A percentile compares a stretch with the other conserved stretches of the same genome.
Evolutionary conservation across 1,140 invertebrate species (phyloP).

Genomic region (Drosophila quadrilineata): DNA sequence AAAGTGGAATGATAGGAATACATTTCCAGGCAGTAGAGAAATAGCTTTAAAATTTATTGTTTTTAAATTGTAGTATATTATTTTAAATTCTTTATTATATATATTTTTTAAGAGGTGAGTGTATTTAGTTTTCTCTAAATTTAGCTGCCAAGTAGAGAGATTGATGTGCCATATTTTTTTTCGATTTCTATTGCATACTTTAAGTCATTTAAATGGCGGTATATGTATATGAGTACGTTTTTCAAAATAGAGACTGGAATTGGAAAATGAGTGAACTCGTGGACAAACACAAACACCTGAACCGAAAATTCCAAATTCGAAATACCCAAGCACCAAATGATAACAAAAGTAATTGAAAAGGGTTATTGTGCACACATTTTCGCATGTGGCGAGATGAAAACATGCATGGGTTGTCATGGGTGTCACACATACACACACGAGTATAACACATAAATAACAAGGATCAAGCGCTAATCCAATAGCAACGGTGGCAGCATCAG

Average conservation of each 20-base stretch:
- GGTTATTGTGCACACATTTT: constrained; percentile 51
- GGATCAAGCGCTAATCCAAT: constrained; percentile 71
- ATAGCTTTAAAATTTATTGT: too few species aligned
- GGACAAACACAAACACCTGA: constrained; percentile 30
- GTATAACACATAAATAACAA: constrained; percentile 40
- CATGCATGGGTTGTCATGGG: constrained; percentile 22
- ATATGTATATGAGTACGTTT: too few species aligned
- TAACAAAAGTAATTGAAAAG: constrained; percentile 71
- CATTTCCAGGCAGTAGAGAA: too few species aligned
- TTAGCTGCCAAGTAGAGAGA: too few species aligned
- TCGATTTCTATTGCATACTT: too few species aligned
- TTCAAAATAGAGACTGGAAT: not conserved
- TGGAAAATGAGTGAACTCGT: constrained; percentile 18
- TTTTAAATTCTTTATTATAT: too few species aligned
- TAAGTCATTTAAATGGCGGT: not conserved
- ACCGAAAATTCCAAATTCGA: not conserved
- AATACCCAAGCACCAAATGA: constrained; percentile 23
- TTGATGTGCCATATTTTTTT: too few species aligned
- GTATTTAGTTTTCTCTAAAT: too few species aligned
- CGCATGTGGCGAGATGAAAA: constrained; percentile 6
- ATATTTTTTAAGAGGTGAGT: too few species aligned
- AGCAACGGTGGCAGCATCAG: constrained; percentile 27
- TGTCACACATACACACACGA: constrained; percentile 8
- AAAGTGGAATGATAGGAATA: too few species aligned
- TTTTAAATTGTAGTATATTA: too few species aligned